These are phyloP conservation scores for Polydrusus cervinus DNA, from an alignment of 2,888 invertebrate species.

Conservation along the genomic window DNA sequence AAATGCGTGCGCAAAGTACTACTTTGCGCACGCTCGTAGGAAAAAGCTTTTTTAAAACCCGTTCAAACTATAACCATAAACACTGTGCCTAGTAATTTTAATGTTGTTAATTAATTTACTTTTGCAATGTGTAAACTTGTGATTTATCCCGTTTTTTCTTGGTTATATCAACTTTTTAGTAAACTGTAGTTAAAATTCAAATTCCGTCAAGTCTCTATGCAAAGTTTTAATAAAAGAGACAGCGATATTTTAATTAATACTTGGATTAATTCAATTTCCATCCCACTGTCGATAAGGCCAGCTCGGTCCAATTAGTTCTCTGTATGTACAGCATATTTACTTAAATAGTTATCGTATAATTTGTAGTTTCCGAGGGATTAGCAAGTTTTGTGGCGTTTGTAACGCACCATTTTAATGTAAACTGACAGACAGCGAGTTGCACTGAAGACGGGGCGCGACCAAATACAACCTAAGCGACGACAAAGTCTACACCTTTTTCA, in stretches of 20 bases:
- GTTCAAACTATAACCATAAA: too few relatives aligned
- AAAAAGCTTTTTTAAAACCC: too few relatives aligned
- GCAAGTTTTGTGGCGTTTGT: slow-evolving; percentile 35
- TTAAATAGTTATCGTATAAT: slow-evolving; percentile 43
- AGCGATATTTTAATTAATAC: slow-evolving; percentile 33
- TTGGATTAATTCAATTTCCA: slow-evolving; percentile 26
- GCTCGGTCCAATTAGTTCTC: slow-evolving; percentile 30
- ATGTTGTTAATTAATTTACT: too few relatives aligned
- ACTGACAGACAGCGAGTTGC: slow-evolving; percentile 16
- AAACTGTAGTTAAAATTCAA: background rate
- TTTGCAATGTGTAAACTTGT: too few relatives aligned
- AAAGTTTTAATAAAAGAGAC: slow-evolving; percentile 3
- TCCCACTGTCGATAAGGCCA: slow-evolving; percentile 18
- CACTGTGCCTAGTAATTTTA: too few relatives aligned
- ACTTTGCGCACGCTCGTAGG: too few relatives aligned
- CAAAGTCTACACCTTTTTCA: too few relatives aligned
- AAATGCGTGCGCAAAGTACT: too few relatives aligned
- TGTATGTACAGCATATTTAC: slow-evolving; percentile 38
- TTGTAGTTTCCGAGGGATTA: slow-evolving; percentile 42
- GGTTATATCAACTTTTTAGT: background rate
- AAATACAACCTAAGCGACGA: background rate
- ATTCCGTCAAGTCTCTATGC: background rate
- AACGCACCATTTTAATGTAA: slow-evolving; percentile 28
- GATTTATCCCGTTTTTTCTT: background rate
- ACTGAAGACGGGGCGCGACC: background rate